Percentiles rank a stretch among this genome's conserved stretches.
phyloP scores from a whole-genome alignment of 2,113 vertebrate genomes.

The Poeciliopsis prolifica region DNA sequence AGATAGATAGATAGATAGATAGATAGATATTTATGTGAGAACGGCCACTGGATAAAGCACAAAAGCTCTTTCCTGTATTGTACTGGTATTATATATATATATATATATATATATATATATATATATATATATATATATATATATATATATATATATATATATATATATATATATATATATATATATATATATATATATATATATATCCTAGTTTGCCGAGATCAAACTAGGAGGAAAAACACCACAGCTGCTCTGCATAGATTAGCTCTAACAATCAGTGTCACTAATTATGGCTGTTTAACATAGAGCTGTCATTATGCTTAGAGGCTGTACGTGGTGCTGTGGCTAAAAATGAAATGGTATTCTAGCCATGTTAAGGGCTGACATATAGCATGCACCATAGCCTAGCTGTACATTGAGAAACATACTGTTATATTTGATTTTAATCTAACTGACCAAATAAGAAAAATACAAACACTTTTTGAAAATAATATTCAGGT shows the following conservation, averaged over 20 bases:
- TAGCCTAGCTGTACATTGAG: background rate
- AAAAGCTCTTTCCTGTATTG: too few relatives aligned
- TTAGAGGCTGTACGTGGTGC: conserved; percentile 66
- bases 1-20: too few relatives aligned
- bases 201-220: conserved; percentile 41
- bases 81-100: background rate
- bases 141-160: too few relatives aligned
- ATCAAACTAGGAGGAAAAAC: conserved; percentile 71
- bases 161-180: background rate
- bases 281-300: conserved; percentile 75
- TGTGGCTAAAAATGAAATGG: conserved; percentile 41
- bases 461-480: background rate
- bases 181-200: too few relatives aligned
- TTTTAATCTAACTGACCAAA: background rate
- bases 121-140: background rate
- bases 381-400: conserved; percentile 10
- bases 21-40: too few relatives aligned
- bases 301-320: conserved; percentile 69
- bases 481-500: background rate
- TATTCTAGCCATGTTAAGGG: conserved; percentile 25
- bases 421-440: background rate
- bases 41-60: too few relatives aligned
- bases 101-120: too few relatives aligned
- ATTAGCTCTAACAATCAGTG: conserved; percentile 70
- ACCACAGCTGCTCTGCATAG: conserved; percentile 74